These are phyloP conservation scores for Adelphocoris suturalis DNA, from an alignment of 2,888 invertebrate genomes.

Conservation along the genomic window DNA sequence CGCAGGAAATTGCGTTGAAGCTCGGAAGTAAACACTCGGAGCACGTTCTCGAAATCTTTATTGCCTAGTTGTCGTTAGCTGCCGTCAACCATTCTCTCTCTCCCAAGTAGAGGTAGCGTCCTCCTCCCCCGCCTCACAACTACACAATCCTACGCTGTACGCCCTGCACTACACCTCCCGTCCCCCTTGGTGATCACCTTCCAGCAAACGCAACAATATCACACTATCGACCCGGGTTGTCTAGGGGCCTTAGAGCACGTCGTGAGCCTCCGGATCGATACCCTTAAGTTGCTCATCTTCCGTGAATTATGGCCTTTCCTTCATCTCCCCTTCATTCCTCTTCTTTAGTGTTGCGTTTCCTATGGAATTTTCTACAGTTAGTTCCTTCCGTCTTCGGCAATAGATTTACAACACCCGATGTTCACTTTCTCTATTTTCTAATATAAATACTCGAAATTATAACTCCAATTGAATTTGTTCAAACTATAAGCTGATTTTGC, in stretches of 20 bases:
- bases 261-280: slow-evolving; percentile 32
- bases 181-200: neutral
- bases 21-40: slow-evolving; percentile 42
- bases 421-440: neutral
- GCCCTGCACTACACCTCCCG: neutral
- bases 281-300: slow-evolving; percentile 35
- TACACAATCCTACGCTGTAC: neutral
- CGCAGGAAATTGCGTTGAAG: slow-evolving; percentile 39
- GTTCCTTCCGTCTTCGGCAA: neutral
- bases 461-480: too few species aligned
- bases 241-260: slow-evolving; percentile 13
- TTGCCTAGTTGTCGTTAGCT: slow-evolving; percentile 42
- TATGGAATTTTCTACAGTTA: neutral
- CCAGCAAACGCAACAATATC: slow-evolving; percentile 27
- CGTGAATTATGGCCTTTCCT: slow-evolving; percentile 27
- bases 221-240: slow-evolving; percentile 30
- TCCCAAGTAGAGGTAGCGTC: too few species aligned
- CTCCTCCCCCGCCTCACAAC: too few species aligned
- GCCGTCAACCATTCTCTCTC: neutral
- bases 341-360: neutral
- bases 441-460: too few species aligned
- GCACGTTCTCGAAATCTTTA: slow-evolving; percentile 39
- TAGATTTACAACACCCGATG: neutral
- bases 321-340: neutral
- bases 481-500: too few species aligned